phyloP scores from a whole-genome alignment of 1,140 invertebrate genomes.

The Mya arenaria region DNA sequence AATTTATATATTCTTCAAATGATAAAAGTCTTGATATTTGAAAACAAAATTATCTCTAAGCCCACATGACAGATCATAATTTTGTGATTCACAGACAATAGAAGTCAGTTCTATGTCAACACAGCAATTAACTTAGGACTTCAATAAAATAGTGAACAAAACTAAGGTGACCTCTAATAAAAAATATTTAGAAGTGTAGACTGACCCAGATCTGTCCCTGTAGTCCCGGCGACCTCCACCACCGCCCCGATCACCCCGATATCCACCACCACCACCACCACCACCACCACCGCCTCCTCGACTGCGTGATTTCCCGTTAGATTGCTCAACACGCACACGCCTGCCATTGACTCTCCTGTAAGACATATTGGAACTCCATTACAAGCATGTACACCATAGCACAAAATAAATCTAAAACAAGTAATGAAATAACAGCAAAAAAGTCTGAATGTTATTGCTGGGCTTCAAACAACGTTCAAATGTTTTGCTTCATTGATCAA shows the following conservation, averaged over 20 bases:
- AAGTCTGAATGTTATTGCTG: background rate
- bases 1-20: too few relatives aligned
- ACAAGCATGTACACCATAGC: background rate
- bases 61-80: too few relatives aligned
- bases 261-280: constrained; percentile 82
- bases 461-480: background rate
- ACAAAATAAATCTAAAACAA: background rate
- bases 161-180: too few relatives aligned
- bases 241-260: constrained; percentile 23
- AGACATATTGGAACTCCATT: background rate
- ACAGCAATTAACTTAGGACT: too few relatives aligned
- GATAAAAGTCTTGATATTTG: too few relatives aligned
- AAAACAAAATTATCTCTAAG: too few relatives aligned
- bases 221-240: constrained; percentile 48
- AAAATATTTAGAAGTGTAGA: too few relatives aligned
- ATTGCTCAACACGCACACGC: constrained; percentile 93
- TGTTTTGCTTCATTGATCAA: background rate
- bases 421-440: background rate
- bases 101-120: too few relatives aligned
- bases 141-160: too few relatives aligned
- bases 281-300: constrained; percentile 81
- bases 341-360: constrained; percentile 91
- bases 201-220: too few relatives aligned
- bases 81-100: too few relatives aligned
- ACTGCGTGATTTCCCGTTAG: constrained; percentile 87